These are phyloP conservation scores for Exephanes ischioxanthus DNA, from an alignment of 2,888 invertebrate genomes.

Conservation along the genomic window DNA sequence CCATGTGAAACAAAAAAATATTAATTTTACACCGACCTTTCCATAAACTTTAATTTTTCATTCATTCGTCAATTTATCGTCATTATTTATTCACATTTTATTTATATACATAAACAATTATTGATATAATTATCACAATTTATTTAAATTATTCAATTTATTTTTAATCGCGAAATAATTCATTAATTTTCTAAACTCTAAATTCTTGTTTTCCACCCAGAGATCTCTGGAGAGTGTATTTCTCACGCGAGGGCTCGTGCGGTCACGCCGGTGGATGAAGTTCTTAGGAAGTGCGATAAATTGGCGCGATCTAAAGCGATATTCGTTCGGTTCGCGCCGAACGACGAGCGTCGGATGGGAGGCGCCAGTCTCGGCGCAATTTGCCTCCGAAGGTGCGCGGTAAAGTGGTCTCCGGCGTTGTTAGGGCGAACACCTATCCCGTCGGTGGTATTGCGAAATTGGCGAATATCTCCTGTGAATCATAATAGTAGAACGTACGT, in stretches of 20 bases:
- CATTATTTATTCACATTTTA: too few relatives aligned
- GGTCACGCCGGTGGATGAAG: conserved; percentile 20
- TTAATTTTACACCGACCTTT: neutral
- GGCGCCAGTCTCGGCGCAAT: conserved; percentile 13
- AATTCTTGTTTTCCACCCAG: neutral
- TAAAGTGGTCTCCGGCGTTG: conserved; percentile 22
- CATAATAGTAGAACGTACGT: conserved; percentile 41
- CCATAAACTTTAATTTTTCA: too few relatives aligned
- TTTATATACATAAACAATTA: too few relatives aligned
- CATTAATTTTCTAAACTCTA: neutral
- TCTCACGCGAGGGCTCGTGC: neutral
- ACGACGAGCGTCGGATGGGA: conserved; percentile 23
- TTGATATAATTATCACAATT: too few relatives aligned
- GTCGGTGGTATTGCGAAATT: too few relatives aligned
- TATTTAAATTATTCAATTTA: too few relatives aligned
- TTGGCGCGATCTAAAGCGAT: neutral
- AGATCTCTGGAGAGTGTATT: neutral
- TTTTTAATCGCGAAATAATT: neutral
- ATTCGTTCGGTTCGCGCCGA: conserved; percentile 3
- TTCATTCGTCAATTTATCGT: too few relatives aligned
- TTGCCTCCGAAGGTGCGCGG: conserved; percentile 35
- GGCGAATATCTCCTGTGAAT: conserved; percentile 26
- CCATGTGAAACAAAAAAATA: neutral
- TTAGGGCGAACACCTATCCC: neutral
- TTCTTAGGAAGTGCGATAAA: conserved; percentile 1